Conservation (phyloP, 1,140 invertebrate genomes). For the Heliconius himera region DNA sequence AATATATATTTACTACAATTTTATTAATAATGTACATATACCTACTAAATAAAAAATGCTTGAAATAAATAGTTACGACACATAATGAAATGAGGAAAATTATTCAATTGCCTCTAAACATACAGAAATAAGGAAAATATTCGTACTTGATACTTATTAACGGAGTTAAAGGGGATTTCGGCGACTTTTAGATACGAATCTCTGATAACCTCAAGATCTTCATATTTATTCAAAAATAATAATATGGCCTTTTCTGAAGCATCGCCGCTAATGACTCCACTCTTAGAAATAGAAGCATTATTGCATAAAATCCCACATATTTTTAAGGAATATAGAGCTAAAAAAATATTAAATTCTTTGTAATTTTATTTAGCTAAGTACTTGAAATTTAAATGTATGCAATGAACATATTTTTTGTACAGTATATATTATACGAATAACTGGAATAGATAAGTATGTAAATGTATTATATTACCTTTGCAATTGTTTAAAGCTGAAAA, state of each 20-base stretch:
- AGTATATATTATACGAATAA: too few relatives aligned
- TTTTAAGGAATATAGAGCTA: constrained; percentile 54
- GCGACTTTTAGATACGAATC: constrained; percentile 60
- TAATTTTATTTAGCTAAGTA: not conserved
- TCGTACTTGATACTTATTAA: constrained; percentile 83
- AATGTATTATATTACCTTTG: not conserved
- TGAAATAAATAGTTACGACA: too few relatives aligned
- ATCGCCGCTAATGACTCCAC: constrained; percentile 55
- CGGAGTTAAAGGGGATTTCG: constrained; percentile 82
- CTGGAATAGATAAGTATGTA: not conserved
- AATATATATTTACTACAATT: too few relatives aligned
- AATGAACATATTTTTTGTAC: too few relatives aligned
- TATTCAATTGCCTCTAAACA: too few relatives aligned
- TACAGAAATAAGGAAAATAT: too few relatives aligned
- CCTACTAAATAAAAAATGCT: too few relatives aligned
- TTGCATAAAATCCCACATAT: constrained; percentile 67
- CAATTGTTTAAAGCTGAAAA: not conserved
- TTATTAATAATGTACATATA: too few relatives aligned
- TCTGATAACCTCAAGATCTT: constrained; percentile 52
- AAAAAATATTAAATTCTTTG: constrained; percentile 26
- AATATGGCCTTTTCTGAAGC: constrained; percentile 72
- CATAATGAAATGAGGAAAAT: not conserved
- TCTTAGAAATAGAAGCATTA: constrained; percentile 45
- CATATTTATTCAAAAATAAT: constrained; percentile 57
- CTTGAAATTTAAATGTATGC: too few relatives aligned